Evolutionary conservation across 2,888 invertebrate species (phyloP).

Genomic region (Tricholauxania praeusta): DNA sequence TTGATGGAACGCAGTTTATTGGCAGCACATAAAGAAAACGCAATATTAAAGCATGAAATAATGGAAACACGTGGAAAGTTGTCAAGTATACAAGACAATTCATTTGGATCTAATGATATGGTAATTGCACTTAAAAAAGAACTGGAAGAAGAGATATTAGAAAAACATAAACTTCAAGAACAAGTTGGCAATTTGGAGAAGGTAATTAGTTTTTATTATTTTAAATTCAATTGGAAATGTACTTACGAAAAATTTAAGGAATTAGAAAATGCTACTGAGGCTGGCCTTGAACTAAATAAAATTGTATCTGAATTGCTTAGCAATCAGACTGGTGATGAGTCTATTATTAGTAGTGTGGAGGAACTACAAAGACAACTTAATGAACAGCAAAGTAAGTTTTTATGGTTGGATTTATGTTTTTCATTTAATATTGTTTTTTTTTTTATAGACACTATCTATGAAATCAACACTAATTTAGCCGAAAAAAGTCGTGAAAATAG

Average conservation of each 20-base stretch:
- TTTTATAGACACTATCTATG: slow-evolving; percentile 68
- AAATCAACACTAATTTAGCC: slow-evolving; percentile 70
- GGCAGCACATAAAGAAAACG: slow-evolving; percentile 74
- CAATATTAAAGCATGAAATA: slow-evolving; percentile 75
- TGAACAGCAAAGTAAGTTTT: slow-evolving; percentile 72
- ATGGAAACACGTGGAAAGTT: slow-evolving; percentile 72
- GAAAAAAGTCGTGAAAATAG: slow-evolving; percentile 72
- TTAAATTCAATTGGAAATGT: background rate
- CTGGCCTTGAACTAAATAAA: slow-evolving; percentile 79
- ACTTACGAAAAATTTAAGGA: slow-evolving; percentile 66
- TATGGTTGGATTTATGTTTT: background rate
- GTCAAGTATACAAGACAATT: slow-evolving; percentile 77
- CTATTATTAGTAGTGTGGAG: slow-evolving; percentile 75
- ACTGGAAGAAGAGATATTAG: slow-evolving; percentile 70
- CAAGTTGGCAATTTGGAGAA: slow-evolving; percentile 77
- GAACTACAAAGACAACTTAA: slow-evolving; percentile 76
- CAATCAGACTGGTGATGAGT: slow-evolving; percentile 76
- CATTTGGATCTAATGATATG: slow-evolving; percentile 80
- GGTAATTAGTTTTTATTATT: slow-evolving; percentile 59
- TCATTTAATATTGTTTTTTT: background rate
- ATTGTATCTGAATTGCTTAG: slow-evolving; percentile 76
- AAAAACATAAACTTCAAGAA: slow-evolving; percentile 73
- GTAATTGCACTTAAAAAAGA: slow-evolving; percentile 76
- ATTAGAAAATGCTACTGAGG: slow-evolving; percentile 84
- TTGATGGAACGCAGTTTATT: slow-evolving; percentile 74